A percentile compares a stretch with the other conserved stretches of the same genome.
These are phyloP conservation scores for Genyomyrus donnyi DNA, from an alignment of 2,113 vertebrate genomes.

Conservation along the genomic window DNA sequence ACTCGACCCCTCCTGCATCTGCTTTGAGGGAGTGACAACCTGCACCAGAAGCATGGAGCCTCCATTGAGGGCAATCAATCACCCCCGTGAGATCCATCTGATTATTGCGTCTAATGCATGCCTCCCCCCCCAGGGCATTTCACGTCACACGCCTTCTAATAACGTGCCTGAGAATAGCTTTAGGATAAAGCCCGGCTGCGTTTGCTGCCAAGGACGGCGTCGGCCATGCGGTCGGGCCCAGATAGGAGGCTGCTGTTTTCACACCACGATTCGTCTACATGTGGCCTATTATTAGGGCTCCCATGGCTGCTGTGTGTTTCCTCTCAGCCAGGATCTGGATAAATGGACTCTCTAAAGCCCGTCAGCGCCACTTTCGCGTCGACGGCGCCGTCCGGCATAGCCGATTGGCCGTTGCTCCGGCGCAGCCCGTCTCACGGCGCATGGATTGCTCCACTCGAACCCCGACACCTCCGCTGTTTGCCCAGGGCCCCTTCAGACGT, in stretches of 20 bases:
- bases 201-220: neutral
- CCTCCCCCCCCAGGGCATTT: neutral
- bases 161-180: constrained; percentile 11
- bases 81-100: neutral
- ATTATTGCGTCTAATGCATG: neutral
- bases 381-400: neutral
- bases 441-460: neutral
- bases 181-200: neutral
- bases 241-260: neutral
- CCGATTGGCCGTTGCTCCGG: too few species aligned
- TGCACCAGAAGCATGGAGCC: neutral
- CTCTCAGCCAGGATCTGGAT: neutral
- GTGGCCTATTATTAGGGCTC: neutral
- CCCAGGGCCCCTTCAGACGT: neutral
- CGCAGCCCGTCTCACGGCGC: neutral
- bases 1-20: too few species aligned
- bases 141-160: neutral
- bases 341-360: neutral
- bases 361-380: neutral
- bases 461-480: neutral
- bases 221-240: neutral
- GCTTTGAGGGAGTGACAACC: neutral
- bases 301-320: neutral
- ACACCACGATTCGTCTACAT: neutral
- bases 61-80: neutral